phyloP scores from a whole-genome alignment of 2,797 vertebrate species.

The Paratrypauchen microcephalus region DNA sequence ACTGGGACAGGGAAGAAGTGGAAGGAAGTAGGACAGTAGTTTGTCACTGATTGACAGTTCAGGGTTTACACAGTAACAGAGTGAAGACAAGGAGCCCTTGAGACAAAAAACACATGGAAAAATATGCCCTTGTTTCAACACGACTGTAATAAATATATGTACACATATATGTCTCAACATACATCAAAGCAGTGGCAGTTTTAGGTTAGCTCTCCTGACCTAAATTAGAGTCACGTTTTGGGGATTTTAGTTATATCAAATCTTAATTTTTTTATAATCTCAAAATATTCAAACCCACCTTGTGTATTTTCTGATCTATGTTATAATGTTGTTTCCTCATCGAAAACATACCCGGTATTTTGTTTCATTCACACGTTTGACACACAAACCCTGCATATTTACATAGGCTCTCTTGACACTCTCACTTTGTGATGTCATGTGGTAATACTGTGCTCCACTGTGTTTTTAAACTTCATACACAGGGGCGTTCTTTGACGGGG shows the following conservation, averaged over 20 bases:
- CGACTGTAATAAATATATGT: not conserved
- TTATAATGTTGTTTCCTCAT: no score
- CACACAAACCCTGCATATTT: no score
- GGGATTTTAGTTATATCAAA: not conserved
- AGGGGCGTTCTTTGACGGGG: no score
- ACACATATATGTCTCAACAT: not conserved
- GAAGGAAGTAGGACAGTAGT: not conserved
- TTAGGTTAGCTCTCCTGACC: not conserved
- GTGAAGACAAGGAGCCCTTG: not conserved
- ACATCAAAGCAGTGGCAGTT: not conserved
- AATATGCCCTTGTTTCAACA: not conserved
- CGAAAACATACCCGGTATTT: no score
- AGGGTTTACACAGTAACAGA: not conserved
- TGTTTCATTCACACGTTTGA: no score
- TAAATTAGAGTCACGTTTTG: not conserved
- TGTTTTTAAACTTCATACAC: no score
- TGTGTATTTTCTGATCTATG: no score
- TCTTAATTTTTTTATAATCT: not conserved
- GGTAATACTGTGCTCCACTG: no score
- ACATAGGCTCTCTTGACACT: no score
- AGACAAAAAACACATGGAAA: not conserved
- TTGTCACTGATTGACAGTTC: constrained; percentile 1
- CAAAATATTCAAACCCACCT: not conserved
- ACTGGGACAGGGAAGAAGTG: not conserved
- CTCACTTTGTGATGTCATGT: no score